Evolutionary conservation across 35 echinoderm and acorn worm species (phyloP).

Genomic region (Ophioderma brevispina): DNA sequence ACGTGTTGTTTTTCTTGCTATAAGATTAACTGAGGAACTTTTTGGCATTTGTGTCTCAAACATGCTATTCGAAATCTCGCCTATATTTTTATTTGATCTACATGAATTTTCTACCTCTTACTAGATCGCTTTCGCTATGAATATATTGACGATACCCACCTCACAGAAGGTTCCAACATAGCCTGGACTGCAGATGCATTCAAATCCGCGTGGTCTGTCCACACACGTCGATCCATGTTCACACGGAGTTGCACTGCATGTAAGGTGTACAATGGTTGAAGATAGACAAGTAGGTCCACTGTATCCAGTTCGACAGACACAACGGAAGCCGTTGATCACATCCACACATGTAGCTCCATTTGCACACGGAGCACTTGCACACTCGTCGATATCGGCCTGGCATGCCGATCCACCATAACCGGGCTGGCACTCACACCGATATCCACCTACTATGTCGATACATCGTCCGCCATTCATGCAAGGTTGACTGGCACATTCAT

Average conservation of each 20-base stretch:
- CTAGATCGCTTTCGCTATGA: no score
- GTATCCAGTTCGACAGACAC: constrained; percentile 43
- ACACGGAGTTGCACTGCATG: constrained; percentile 44
- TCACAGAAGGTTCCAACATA: constrained; percentile 48
- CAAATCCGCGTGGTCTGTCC: constrained; percentile 3
- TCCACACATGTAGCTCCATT: constrained; percentile 42
- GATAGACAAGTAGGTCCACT: constrained; percentile 18
- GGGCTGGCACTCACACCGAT: constrained; percentile 18
- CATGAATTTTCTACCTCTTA: no score
- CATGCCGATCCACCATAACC: constrained; percentile 31
- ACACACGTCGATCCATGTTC: constrained; percentile 8
- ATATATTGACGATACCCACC: no score
- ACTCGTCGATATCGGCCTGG: constrained; percentile 49
- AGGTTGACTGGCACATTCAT: constrained; percentile 49
- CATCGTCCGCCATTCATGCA: constrained; percentile 53
- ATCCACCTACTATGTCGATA: constrained; percentile 18
- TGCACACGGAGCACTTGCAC: constrained; percentile 30
- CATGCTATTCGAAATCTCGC: no score
- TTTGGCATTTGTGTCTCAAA: no score
- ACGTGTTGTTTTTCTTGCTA: no score
- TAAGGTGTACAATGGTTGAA: neutral
- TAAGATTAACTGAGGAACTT: no score
- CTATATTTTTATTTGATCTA: no score
- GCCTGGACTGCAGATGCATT: constrained; percentile 30
- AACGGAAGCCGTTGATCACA: constrained; percentile 25